These are phyloP conservation scores for Lasioglossum lativentre DNA, from an alignment of 2,888 invertebrate genomes.

Conservation along the genomic window DNA sequence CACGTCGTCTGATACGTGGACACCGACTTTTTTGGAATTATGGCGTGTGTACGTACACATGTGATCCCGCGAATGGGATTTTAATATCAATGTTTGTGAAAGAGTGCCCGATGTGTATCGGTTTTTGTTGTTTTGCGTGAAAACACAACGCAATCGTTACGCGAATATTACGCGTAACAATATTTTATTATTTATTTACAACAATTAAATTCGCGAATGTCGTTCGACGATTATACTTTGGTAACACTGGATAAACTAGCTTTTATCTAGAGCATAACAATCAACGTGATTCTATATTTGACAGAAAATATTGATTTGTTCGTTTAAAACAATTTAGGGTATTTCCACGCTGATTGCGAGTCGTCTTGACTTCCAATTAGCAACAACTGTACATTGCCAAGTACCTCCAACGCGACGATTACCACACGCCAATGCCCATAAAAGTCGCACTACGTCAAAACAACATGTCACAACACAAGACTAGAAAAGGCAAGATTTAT, in stretches of 20 bases:
- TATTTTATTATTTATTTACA: no score
- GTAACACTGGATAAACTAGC: not conserved
- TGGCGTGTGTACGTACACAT: no score
- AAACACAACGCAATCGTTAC: slow-evolving; percentile 2
- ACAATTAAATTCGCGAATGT: not conserved
- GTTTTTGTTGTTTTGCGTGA: not conserved
- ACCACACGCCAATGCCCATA: no score
- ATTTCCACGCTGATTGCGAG: no score
- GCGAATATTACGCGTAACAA: not conserved
- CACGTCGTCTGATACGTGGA: not conserved
- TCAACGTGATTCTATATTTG: not conserved
- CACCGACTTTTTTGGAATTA: not conserved
- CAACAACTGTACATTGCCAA: no score
- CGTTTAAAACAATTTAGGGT: not conserved
- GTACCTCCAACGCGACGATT: no score
- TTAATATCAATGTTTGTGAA: not conserved
- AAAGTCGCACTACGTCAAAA: no score
- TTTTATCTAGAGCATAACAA: not conserved
- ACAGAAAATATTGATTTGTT: no score
- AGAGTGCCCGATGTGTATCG: not conserved
- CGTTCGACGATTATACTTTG: not conserved
- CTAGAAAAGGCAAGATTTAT: no score
- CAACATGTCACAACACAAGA: no score
- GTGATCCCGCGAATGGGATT: slow-evolving; percentile 7
- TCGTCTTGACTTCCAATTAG: no score